phyloP scores from a whole-genome alignment of 2,888 invertebrate species.

The Epiblema foenella region DNA sequence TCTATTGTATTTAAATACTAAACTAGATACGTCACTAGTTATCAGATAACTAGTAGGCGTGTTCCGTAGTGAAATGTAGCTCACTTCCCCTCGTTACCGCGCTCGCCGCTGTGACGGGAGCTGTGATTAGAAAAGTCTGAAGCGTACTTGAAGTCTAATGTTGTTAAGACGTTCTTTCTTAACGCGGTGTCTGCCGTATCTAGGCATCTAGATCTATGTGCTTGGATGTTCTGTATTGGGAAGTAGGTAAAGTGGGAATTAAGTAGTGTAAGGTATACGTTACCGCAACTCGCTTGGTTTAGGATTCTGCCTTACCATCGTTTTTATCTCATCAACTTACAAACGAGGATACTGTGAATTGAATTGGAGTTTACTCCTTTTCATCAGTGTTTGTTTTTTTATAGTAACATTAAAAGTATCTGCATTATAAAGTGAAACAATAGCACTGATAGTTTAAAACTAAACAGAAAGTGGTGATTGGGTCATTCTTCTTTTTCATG shows the following conservation, averaged over 20 bases:
- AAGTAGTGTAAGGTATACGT: constrained; percentile 10
- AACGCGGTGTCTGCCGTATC: constrained; percentile 65
- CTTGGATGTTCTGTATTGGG: constrained; percentile 30
- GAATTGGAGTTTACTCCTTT: no score
- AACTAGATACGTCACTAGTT: constrained; percentile 47
- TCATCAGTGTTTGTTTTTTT: no score
- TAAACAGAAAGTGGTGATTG: no score
- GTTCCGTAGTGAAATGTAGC: constrained; percentile 61
- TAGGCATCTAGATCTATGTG: constrained; percentile 57
- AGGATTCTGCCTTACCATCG: no score
- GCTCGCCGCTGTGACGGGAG: constrained; percentile 77
- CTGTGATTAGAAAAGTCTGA: constrained; percentile 42
- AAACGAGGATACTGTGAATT: no score
- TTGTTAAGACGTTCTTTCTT: background rate
- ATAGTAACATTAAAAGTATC: no score
- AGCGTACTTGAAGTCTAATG: background rate
- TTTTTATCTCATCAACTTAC: no score
- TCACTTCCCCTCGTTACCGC: constrained; percentile 69
- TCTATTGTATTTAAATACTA: constrained; percentile 43
- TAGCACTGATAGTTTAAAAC: no score
- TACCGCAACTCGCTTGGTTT: background rate
- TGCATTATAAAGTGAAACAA: no score
- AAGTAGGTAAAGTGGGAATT: constrained; percentile 16
- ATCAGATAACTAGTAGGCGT: constrained; percentile 57
- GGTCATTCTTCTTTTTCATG: no score